phyloP scores from a whole-genome alignment of 1,140 invertebrate genomes.

The Aphidius gifuensis region DNA sequence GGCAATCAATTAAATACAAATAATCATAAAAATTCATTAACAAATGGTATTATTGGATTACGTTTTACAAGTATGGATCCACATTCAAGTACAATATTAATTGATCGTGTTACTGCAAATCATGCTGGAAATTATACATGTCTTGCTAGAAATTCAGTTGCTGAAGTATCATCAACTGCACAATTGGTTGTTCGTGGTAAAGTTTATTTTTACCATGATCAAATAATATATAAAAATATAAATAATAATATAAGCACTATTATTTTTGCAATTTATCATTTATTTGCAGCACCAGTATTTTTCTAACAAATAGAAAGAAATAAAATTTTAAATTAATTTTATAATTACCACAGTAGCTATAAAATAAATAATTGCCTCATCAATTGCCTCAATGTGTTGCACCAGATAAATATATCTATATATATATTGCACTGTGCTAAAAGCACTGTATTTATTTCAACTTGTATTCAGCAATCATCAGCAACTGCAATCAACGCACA shows the following conservation, averaged over 20 bases:
- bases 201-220: slow-evolving; percentile 31
- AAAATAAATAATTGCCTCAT: too few species aligned
- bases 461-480: background rate
- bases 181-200: slow-evolving; percentile 69
- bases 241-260: background rate
- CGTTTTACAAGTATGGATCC: slow-evolving; percentile 66
- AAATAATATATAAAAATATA: slow-evolving; percentile 5
- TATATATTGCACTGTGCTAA: background rate
- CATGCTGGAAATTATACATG: slow-evolving; percentile 89
- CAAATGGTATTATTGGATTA: slow-evolving; percentile 39
- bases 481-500: background rate
- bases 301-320: too few species aligned
- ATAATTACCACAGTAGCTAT: too few species aligned
- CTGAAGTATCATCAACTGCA: slow-evolving; percentile 63
- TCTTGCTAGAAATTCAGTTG: slow-evolving; percentile 79
- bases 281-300: background rate
- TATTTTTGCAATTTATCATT: background rate
- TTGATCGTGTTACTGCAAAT: slow-evolving; percentile 78
- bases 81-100: slow-evolving; percentile 84
- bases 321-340: too few species aligned
- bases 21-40: slow-evolving; percentile 27
- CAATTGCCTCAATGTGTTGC: too few species aligned
- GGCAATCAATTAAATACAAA: slow-evolving; percentile 49
- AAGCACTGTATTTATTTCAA: background rate
- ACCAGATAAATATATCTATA: too few species aligned